phyloP scores from a whole-genome alignment of 2,888 invertebrate genomes.

The Dynastes grantii region DNA sequence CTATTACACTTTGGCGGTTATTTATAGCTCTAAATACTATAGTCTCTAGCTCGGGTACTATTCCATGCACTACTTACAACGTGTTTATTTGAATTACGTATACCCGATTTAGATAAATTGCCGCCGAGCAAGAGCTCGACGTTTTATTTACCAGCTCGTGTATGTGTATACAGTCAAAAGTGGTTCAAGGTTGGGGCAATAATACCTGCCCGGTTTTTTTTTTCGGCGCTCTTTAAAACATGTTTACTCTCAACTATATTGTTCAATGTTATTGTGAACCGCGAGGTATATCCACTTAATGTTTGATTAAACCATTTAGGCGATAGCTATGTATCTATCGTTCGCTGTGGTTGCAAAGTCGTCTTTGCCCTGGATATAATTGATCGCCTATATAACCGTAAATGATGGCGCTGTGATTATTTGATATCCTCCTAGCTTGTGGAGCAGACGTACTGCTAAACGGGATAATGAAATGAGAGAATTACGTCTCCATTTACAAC shows the following conservation, averaged over 20 bases:
- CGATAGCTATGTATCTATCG: no score
- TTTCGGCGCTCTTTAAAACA: not conserved
- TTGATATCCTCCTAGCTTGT: not conserved
- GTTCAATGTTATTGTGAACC: not conserved
- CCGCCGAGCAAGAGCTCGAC: not conserved
- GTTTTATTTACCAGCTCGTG: not conserved
- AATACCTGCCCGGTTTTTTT: not conserved
- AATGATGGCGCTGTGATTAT: not conserved
- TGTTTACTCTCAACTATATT: not conserved
- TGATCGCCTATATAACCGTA: not conserved
- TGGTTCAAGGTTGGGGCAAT: constrained; percentile 5
- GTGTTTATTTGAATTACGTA: no score
- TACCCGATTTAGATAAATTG: no score
- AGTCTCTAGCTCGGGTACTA: no score
- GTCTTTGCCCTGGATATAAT: not conserved
- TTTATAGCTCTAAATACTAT: no score
- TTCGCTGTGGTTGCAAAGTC: not conserved
- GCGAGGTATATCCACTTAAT: no score
- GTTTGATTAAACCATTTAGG: not conserved
- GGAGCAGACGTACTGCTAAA: no score
- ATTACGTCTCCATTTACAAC: no score
- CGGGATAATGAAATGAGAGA: no score
- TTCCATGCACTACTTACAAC: no score
- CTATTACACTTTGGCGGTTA: no score
- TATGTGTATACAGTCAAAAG: not conserved